Conservation (phyloP, 2,888 invertebrate species). For the Ethmia dodecea region DNA sequence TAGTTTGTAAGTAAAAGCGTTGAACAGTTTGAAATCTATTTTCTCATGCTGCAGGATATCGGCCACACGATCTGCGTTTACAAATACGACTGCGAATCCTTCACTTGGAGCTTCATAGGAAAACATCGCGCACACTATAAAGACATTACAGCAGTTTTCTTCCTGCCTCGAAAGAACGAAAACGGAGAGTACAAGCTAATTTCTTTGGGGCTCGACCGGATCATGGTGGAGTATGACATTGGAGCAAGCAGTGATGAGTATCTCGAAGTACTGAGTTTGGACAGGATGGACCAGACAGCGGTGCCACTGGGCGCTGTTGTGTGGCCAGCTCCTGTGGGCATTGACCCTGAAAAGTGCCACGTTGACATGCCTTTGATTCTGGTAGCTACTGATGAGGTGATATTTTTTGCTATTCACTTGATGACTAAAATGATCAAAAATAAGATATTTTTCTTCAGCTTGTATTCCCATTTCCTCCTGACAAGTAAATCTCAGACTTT, state of each 20-base stretch:
- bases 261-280: slow-evolving; percentile 59
- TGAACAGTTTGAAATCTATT: background rate
- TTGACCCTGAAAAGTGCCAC: slow-evolving; percentile 34
- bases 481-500: no score
- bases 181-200: slow-evolving; percentile 63
- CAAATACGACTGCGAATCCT: slow-evolving; percentile 44
- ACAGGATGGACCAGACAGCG: slow-evolving; percentile 80
- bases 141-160: slow-evolving; percentile 74
- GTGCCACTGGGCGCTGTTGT: slow-evolving; percentile 69
- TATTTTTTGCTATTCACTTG: background rate
- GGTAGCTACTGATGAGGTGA: slow-evolving; percentile 79
- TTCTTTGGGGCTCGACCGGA: slow-evolving; percentile 78
- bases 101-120: slow-evolving; percentile 74
- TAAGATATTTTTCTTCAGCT: no score
- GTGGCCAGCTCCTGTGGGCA: slow-evolving; percentile 44
- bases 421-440: no score
- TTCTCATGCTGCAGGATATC: no score
- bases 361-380: slow-evolving; percentile 63
- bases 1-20: background rate
- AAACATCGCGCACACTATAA: slow-evolving; percentile 80
- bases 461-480: no score
- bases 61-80: slow-evolving; percentile 71
- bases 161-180: slow-evolving; percentile 54
- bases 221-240: slow-evolving; percentile 79
- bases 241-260: slow-evolving; percentile 52